A percentile compares a stretch with the other conserved stretches of the same genome.
Evolutionary conservation across 2,888 invertebrate genomes (phyloP).

Genomic region (Melinaea marsaeus): DNA sequence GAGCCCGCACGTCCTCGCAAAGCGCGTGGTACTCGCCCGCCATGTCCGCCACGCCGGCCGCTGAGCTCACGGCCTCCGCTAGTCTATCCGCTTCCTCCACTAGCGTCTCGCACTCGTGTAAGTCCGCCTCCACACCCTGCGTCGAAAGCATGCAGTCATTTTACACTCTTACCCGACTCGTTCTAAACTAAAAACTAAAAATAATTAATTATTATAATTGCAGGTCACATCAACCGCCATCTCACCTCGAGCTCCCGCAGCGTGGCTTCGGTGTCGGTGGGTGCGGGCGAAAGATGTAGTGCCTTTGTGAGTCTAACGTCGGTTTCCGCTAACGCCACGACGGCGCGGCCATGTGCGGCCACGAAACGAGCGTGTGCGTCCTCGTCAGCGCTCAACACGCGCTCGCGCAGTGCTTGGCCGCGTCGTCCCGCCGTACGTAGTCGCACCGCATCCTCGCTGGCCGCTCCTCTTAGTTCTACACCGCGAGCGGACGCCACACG

Average conservation of each 20-base stretch:
- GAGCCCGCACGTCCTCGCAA: slow-evolving; percentile 54
- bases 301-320: slow-evolving; percentile 85
- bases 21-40: slow-evolving; percentile 64
- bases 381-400: slow-evolving; percentile 78
- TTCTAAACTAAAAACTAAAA: background rate
- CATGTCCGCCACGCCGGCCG: slow-evolving; percentile 56
- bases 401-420: slow-evolving; percentile 81
- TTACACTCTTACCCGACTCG: background rate
- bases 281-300: slow-evolving; percentile 78
- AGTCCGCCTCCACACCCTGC: slow-evolving; percentile 61
- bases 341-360: slow-evolving; percentile 83
- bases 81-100: slow-evolving; percentile 63
- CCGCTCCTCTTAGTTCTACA: slow-evolving; percentile 80
- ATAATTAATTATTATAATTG: background rate
- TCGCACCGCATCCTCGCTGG: slow-evolving; percentile 81
- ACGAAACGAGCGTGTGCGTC: slow-evolving; percentile 83
- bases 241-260: slow-evolving; percentile 71
- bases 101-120: slow-evolving; percentile 56
- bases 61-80: slow-evolving; percentile 43
- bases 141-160: slow-evolving; percentile 9
- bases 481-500: slow-evolving; percentile 82
- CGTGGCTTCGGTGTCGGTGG: slow-evolving; percentile 60
- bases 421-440: slow-evolving; percentile 80
- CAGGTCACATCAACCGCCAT: background rate
- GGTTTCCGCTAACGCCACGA: slow-evolving; percentile 83